These are phyloP conservation scores for Drosophila guanche DNA, from an alignment of 1,140 invertebrate genomes.

Conservation along the genomic window DNA sequence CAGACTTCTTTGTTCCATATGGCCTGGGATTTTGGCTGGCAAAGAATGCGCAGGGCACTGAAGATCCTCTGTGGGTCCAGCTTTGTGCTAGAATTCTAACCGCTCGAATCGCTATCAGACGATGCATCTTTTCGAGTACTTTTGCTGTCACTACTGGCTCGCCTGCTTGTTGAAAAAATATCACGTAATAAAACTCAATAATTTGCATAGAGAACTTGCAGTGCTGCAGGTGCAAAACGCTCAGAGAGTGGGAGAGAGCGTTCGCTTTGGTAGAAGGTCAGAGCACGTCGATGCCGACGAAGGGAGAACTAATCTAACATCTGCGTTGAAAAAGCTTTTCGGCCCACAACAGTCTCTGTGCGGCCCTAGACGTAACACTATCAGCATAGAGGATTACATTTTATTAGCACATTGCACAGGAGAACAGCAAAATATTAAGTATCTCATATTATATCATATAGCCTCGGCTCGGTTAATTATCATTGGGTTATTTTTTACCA, in stretches of 20 bases:
- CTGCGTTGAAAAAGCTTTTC: not conserved
- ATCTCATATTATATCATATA: not conserved
- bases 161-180: conserved; percentile 1
- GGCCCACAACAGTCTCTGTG: no score
- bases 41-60: not conserved
- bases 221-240: conserved; percentile 6
- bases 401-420: not conserved
- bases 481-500: no score
- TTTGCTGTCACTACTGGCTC: not conserved
- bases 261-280: no score
- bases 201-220: conserved; percentile 21
- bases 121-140: conserved; percentile 20
- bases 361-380: no score
- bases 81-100: conserved; percentile 1
- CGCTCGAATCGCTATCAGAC: conserved; percentile 2
- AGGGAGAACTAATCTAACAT: not conserved
- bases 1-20: not conserved
- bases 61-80: not conserved
- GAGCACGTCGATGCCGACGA: not conserved
- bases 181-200: conserved; percentile 25
- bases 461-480: not conserved
- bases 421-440: conserved; percentile 1
- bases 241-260: conserved; percentile 13
- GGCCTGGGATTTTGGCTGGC: not conserved
- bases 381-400: not conserved